phyloP scores from a whole-genome alignment of 2,113 vertebrate species.

The Oncorhynchus masou region DNA sequence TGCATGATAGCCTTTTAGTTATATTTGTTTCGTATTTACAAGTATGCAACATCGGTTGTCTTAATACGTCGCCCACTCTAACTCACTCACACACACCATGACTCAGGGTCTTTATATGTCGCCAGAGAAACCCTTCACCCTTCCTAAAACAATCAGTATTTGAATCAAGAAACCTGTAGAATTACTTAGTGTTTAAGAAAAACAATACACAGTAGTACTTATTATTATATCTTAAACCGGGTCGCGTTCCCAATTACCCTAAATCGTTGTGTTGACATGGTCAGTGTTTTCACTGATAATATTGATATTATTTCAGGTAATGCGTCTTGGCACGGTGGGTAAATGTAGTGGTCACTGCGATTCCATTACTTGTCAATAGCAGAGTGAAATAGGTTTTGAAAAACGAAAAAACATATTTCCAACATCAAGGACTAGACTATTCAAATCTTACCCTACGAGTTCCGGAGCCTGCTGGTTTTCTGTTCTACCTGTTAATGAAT shows the following conservation, averaged over 20 bases:
- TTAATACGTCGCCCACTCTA: not conserved
- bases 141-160: conserved; percentile 28
- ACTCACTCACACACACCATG: conserved; percentile 2
- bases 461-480: no score
- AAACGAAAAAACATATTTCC: not conserved
- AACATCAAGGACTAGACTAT: no score
- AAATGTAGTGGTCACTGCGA: conserved; percentile 9
- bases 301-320: conserved; percentile 65
- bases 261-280: conserved; percentile 62
- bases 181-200: conserved; percentile 54
- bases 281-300: conserved; percentile 66
- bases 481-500: no score
- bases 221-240: conserved; percentile 47
- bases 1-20: no score
- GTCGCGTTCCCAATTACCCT: conserved; percentile 63
- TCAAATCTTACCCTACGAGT: no score
- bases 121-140: no score
- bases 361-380: conserved; percentile 9
- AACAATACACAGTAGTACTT: conserved; percentile 40
- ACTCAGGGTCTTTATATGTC: not conserved
- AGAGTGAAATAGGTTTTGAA: conserved; percentile 10
- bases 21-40: no score
- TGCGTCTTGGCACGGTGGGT: conserved; percentile 21
- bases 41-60: no score
- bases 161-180: conserved; percentile 54